phyloP scores from a whole-genome alignment of 2,797 vertebrate genomes.

The Chelon auratus region DNA sequence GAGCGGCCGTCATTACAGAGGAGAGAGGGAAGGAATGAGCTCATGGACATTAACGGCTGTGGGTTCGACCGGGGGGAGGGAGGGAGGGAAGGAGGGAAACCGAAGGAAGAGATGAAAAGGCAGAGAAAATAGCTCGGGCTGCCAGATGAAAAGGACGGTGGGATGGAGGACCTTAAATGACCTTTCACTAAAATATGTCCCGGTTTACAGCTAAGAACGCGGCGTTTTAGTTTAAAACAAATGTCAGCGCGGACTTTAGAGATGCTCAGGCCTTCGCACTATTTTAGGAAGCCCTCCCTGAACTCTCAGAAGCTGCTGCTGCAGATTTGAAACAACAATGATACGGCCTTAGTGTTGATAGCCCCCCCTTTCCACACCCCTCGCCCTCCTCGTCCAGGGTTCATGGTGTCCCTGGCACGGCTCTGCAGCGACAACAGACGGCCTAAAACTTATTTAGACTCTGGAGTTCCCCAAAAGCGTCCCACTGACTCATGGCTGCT shows the following conservation, averaged over 20 bases:
- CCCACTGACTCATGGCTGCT: slow-evolving; percentile 69
- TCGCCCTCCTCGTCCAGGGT: neutral
- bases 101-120: slow-evolving; percentile 82
- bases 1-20: slow-evolving; percentile 73
- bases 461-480: slow-evolving; percentile 71
- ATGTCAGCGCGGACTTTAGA: too few species aligned
- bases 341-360: slow-evolving; percentile 11
- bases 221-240: too few species aligned
- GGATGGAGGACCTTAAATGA: slow-evolving; percentile 68
- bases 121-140: slow-evolving; percentile 75
- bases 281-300: slow-evolving; percentile 33
- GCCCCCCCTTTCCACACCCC: too few species aligned
- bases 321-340: slow-evolving; percentile 44
- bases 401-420: slow-evolving; percentile 40
- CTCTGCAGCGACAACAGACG: slow-evolving; percentile 44
- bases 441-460: slow-evolving; percentile 57
- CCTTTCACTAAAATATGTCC: slow-evolving; percentile 9
- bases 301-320: slow-evolving; percentile 25
- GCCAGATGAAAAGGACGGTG: slow-evolving; percentile 74
- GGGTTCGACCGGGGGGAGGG: slow-evolving; percentile 68
- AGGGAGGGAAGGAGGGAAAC: slow-evolving; percentile 52
- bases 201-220: neutral
- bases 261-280: neutral
- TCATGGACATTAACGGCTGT: slow-evolving; percentile 79
- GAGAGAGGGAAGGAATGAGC: slow-evolving; percentile 80